Evolutionary conservation across 2,113 vertebrate genomes (phyloP), one percentile per base, ranked within the genome.

Genomic region (Pluvialis apricaria): DNA sequence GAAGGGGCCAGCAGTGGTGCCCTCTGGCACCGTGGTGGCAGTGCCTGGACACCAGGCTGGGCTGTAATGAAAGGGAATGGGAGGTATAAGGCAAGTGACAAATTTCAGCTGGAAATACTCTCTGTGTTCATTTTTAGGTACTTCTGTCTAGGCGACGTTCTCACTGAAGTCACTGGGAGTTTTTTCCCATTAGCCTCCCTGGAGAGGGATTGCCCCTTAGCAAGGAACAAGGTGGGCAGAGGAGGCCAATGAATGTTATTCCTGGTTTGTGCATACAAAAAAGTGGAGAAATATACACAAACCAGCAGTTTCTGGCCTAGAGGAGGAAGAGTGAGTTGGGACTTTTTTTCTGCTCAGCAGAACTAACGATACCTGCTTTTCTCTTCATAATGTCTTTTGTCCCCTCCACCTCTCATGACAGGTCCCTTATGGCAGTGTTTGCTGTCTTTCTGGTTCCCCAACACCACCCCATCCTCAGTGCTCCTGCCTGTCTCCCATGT

Each of bases 1-100:
- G 62, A 55, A 66, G 61, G 40, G 26, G 6, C 7, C 61, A 31
- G 32, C 0, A 0, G 24, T 19, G 32, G 6, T 68, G 14, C 8
- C 68, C 26, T 34, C 19, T 49, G 1, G 0, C 29, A 20, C 11
- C 1, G 3, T 26, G 38, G 15, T 58, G 68, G 21, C 28, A 25
- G 21, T 34, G 54, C 61, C 34, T 75, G 81, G 51, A 29, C 45
- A 31, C 11, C 45, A 10, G 2, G 5, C 73, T 57, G 58, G 32
- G 47, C 86, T 94, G 65, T 36, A 65, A 10, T 4, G 0, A 60
- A 92, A 49, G 21, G 36, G 20, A 66, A 26, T 2, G 16, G 52
- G 26, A 86, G 6, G 5, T 60, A 14, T 11, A 38, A 80, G 40
- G 15, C 49, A 47, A 61, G 31, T 4, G 16, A 71, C 55, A 71